Conservation (phyloP, 2,113 vertebrate genomes). For the Sinosuthora webbiana region DNA sequence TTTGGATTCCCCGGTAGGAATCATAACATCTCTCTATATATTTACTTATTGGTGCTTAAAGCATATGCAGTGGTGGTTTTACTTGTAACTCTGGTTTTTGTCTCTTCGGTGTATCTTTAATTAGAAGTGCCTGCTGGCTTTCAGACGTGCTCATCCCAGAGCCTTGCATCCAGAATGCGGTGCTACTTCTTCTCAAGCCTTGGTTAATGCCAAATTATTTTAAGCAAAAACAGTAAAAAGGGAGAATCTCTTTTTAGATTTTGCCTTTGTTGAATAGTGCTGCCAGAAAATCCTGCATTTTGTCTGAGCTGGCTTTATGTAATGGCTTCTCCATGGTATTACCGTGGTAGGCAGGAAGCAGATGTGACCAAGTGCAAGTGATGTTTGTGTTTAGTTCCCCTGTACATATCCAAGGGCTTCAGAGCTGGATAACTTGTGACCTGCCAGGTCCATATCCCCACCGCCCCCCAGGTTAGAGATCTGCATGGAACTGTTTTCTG, state of each 20-base stretch:
- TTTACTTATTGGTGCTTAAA: conserved; percentile 13
- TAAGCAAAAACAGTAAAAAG: conserved; percentile 10
- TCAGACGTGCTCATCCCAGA: neutral
- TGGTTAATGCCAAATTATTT: conserved; percentile 14
- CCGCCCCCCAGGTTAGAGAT: neutral
- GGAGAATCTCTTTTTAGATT: neutral
- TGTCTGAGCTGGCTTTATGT: conserved; percentile 19
- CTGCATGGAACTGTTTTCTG: neutral
- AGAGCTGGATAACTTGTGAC: neutral
- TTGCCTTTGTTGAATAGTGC: neutral
- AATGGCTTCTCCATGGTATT: neutral
- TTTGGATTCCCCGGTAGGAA: neutral
- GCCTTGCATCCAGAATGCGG: conserved; percentile 6
- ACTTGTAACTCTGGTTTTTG: neutral
- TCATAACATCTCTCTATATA: neutral
- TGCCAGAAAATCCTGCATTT: neutral
- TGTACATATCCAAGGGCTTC: neutral
- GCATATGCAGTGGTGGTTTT: neutral
- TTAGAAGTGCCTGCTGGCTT: conserved; percentile 49
- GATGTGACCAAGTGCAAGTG: neutral
- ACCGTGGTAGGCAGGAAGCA: neutral
- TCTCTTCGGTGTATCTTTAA: neutral
- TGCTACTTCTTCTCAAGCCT: conserved; percentile 30
- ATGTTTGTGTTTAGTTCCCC: neutral
- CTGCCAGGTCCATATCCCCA: neutral